A percentile compares a stretch with the other conserved stretches of the same genome.
These are phyloP conservation scores for Cordilura impudica DNA, from an alignment of 2,888 invertebrate species.

Conservation along the genomic window DNA sequence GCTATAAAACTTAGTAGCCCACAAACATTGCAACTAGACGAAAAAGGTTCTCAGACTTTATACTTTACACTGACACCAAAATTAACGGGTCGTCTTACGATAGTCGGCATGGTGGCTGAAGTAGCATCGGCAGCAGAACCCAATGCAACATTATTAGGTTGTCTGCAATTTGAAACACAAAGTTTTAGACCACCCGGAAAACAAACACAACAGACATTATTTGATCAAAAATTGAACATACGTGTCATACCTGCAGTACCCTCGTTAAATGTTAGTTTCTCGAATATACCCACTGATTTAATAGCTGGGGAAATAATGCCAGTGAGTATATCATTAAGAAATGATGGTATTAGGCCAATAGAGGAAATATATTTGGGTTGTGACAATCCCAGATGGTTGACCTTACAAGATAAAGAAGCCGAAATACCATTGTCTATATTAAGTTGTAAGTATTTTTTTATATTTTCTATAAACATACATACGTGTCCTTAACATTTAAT, in stretches of 20 bases:
- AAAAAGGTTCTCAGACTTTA: constrained; percentile 80
- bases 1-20: constrained; percentile 73
- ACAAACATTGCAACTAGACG: constrained; percentile 72
- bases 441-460: constrained; percentile 70
- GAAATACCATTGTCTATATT: constrained; percentile 75
- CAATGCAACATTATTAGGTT: constrained; percentile 71
- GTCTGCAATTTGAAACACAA: constrained; percentile 75
- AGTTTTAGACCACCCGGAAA: constrained; percentile 70
- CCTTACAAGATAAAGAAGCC: constrained; percentile 72
- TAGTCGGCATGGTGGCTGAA: constrained; percentile 84
- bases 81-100: constrained; percentile 84
- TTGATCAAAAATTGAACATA: constrained; percentile 85
- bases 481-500: background rate
- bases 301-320: constrained; percentile 85
- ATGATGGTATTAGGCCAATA: constrained; percentile 82
- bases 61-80: constrained; percentile 86
- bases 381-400: constrained; percentile 76
- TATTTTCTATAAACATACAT: background rate
- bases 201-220: constrained; percentile 68
- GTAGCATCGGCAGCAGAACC: constrained; percentile 75
- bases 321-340: constrained; percentile 81
- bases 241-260: constrained; percentile 89
- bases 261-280: constrained; percentile 86
- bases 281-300: constrained; percentile 82
- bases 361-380: constrained; percentile 81